These are phyloP conservation scores for Taeniopygia guttata DNA, from an alignment of 2,797 vertebrate species.

Conservation along the genomic window DNA sequence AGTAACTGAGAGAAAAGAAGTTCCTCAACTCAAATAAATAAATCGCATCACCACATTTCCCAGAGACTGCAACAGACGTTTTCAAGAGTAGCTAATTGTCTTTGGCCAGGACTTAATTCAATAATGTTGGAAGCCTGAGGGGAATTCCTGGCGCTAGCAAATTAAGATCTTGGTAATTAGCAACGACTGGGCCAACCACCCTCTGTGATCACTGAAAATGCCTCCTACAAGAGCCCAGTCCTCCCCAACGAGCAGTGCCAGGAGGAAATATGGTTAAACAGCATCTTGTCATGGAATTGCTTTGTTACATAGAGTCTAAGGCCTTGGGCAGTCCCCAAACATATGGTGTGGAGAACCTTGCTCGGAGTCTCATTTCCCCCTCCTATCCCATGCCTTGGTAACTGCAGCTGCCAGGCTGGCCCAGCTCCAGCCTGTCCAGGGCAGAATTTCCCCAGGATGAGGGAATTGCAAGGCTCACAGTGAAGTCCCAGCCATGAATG, in stretches of 20 bases:
- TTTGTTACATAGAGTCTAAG: slow-evolving; percentile 60
- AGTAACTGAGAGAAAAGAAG: background rate
- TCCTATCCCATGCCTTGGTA: background rate
- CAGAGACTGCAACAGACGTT: background rate
- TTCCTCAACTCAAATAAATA: background rate
- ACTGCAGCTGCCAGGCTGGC: slow-evolving; percentile 68
- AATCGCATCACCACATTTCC: background rate
- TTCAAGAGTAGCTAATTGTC: slow-evolving; percentile 32
- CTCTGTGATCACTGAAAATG: slow-evolving; percentile 8
- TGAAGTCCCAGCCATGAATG: background rate
- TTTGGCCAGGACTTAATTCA: slow-evolving; percentile 24
- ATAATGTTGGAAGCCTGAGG: slow-evolving; percentile 3
- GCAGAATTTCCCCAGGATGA: background rate
- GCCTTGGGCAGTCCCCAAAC: slow-evolving; percentile 66
- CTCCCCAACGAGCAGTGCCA: background rate
- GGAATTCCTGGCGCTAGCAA: slow-evolving; percentile 11
- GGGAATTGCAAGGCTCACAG: background rate
- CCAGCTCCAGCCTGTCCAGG: slow-evolving; percentile 1
- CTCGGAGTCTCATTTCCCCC: slow-evolving; percentile 37
- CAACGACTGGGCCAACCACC: slow-evolving; percentile 40
- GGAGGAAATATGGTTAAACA: slow-evolving; percentile 57
- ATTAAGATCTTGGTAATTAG: slow-evolving; percentile 61
- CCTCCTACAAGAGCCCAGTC: background rate
- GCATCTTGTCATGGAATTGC: slow-evolving; percentile 61
- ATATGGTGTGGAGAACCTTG: slow-evolving; percentile 66